Evolutionary conservation across 2,797 vertebrate species (phyloP), one percentile per base, ranked within the genome.

Genomic region (Arctocebus calabarensis): DNA sequence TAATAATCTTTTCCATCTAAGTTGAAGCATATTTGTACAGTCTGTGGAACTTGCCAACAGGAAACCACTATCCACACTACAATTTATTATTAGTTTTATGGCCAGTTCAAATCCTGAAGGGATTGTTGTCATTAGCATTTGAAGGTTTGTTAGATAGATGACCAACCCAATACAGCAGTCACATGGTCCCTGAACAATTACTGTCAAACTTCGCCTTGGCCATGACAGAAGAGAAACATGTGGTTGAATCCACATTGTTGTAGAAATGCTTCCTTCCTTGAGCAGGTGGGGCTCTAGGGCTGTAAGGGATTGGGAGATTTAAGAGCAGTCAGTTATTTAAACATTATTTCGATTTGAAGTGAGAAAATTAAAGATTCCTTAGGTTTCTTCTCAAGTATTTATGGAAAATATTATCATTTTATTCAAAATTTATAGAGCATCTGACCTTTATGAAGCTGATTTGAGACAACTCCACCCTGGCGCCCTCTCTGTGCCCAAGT

Each of bases 81-180:
- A 95, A 64, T 92, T 94, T 95, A 95, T 96, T 95, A 55, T 97
- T 90, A 78, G 84, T 71, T 96, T 95, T 95, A 88, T 92, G 71
- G 73, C 61, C n/a, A 78, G 68, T 88, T 96, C 71, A 52, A 55
- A 88, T 64, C 79, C 37, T 73, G 68, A 92, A 90, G 68, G 88
- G 94, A 93, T 7, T 91, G 77, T 95, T 95, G 85, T 95, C 92
- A 95, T 84, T 95, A 92, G 82, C 52, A 90, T 93, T 89, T 96
- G 92, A 95, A 96, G 93, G 45, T 95, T 91, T 95, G 94, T 96
- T 48, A 91, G 77, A 91, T 32, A 89, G 84, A 94, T 90, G 81
- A 86, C 61, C 64, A 57, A 93, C 75, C 81, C 90, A 59, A 29
- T 74, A 55, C 52, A 48, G 32, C 3, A 85, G 61, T 79, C 59